Evolutionary conservation across 1,140 invertebrate genomes (phyloP), one percentile per base, ranked within the genome.

Genomic region (Zophobas morio): DNA sequence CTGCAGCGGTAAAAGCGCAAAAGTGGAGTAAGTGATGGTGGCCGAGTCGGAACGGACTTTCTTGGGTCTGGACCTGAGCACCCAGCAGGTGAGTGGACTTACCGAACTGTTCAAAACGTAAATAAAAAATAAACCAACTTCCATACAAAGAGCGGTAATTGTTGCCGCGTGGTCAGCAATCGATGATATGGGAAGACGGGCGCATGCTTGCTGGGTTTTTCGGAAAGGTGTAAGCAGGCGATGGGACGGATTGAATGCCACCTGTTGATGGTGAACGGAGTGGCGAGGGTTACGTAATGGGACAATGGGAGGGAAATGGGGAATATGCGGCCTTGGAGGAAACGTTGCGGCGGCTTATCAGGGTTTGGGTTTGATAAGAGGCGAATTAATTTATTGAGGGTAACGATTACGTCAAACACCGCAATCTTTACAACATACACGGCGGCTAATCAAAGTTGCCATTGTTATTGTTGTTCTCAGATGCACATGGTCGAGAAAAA

Each of bases 21-120:
- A 66, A 66, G n/a, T 40, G 37, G 37, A 20, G 37, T 36, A 46
- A 51, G 49, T 51, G 49, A 66, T 66, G 60, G 60, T 63, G 57
- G 36, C 57, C n/a, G 57, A 37, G 34, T 1, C 35, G 35, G 74
- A 81, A n/a, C 42, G 76, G 34, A 72, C 70, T 5, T 83, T 78
- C 87, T 88, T 95, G 77, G 94, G 94, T 72, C 89, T 95, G 73
- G 94, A 95, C 88, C 90, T 94, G 82, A 95, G 94, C 85, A 95
- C 94, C 33, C 94, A 95, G 86, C 93, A 94, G 90, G 94, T 95
- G 89, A 36, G 77, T 80, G n/a, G n/a, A n/a, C n/a, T n/a, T n/a
- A n/a, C n/a, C n/a, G n/a, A n/a, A n/a, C n/a, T n/a, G n/a, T n/a
- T n/a, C n/a, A n/a, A n/a, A n/a, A n/a, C n/a, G n/a, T n/a, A n/a